A percentile compares a stretch with the other conserved stretches of the same genome.
Evolutionary conservation across 2,888 invertebrate species (phyloP).

Genomic region (Ornithoptera priamus): DNA sequence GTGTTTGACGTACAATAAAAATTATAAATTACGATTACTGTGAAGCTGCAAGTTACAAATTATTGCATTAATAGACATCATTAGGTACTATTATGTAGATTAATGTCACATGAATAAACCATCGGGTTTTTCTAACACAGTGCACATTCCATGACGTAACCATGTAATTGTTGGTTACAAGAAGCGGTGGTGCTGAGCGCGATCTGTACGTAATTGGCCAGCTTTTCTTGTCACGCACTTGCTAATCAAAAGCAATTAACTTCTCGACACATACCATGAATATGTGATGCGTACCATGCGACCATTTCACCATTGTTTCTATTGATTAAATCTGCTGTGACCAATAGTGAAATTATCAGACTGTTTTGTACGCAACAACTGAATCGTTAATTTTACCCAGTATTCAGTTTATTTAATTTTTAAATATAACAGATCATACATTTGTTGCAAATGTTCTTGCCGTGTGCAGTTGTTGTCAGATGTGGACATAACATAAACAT

Average conservation of each 20-base stretch:
- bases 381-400: neutral
- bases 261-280: conserved; percentile 28
- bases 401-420: too few relatives aligned
- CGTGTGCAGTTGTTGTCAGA: neutral
- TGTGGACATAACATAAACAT: neutral
- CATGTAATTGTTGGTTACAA: conserved; percentile 53
- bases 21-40: too few relatives aligned
- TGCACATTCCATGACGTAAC: conserved; percentile 34
- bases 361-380: neutral
- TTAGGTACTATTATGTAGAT: neutral
- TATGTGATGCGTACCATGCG: conserved; percentile 1
- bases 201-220: conserved; percentile 56
- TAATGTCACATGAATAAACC: neutral
- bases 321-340: neutral
- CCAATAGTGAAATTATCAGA: neutral
- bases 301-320: neutral
- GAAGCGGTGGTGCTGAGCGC: conserved; percentile 52
- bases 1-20: too few relatives aligned
- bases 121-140: neutral
- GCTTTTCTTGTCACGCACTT: conserved; percentile 66
- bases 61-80: neutral
- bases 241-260: conserved; percentile 52
- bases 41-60: neutral
- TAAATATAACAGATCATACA: too few relatives aligned
- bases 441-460: neutral